Conservation (phyloP, 2,888 invertebrate species). For the Thysanoteuthis rhombus region DNA sequence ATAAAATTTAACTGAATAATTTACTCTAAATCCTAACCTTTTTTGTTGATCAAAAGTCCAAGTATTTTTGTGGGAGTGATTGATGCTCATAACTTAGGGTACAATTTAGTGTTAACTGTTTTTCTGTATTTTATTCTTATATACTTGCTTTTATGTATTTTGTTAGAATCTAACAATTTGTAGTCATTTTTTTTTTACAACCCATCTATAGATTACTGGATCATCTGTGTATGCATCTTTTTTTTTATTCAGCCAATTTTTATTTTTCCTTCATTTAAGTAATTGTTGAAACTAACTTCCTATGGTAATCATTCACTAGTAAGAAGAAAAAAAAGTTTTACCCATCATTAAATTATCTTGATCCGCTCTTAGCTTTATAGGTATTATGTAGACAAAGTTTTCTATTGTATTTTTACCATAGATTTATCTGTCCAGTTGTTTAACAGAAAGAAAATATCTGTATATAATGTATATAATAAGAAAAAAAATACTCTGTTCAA, state of each 20-base stretch:
- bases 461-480: too few species aligned
- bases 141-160: background rate
- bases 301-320: background rate
- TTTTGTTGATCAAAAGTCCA: too few species aligned
- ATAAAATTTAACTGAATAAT: too few species aligned
- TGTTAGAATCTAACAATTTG: background rate
- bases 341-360: too few species aligned
- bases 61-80: too few species aligned
- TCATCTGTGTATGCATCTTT: background rate
- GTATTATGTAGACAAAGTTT: background rate
- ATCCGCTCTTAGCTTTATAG: background rate
- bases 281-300: background rate
- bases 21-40: too few species aligned
- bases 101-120: background rate
- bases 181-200: background rate
- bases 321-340: background rate
- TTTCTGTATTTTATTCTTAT: background rate
- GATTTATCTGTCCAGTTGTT: too few species aligned
- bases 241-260: background rate
- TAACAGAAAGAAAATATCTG: too few species aligned
- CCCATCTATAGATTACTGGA: background rate
- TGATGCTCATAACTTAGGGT: constrained; percentile 12
- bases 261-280: background rate
- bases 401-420: background rate
- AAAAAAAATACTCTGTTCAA: too few species aligned